phyloP scores from a whole-genome alignment of 2,888 invertebrate species.

The Diaphora mendica region DNA sequence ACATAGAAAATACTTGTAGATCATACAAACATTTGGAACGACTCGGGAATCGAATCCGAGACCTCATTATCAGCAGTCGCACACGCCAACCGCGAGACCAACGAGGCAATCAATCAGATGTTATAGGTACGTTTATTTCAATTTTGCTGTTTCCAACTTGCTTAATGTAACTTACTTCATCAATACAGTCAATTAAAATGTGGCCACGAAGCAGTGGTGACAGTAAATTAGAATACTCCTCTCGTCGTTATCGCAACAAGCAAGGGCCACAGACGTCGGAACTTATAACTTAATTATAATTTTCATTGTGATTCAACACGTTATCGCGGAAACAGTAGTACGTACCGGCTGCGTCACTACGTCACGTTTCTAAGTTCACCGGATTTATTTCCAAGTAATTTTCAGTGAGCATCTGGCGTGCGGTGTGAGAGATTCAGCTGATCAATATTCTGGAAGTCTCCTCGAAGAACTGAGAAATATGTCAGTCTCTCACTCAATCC shows the following conservation, averaged over 20 bases:
- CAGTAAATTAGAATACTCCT: constrained; percentile 39
- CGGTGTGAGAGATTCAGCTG: constrained; percentile 82
- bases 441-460: constrained; percentile 84
- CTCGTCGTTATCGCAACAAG: constrained; percentile 43
- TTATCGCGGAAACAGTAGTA: constrained; percentile 43
- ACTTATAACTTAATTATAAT: constrained; percentile 64
- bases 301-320: constrained; percentile 60
- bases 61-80: too few relatives aligned
- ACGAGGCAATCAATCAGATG: too few relatives aligned
- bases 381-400: constrained; percentile 85
- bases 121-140: neutral
- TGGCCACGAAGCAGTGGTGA: constrained; percentile 22
- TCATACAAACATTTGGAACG: too few relatives aligned
- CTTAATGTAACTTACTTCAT: neutral
- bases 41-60: too few relatives aligned
- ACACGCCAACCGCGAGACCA: too few relatives aligned
- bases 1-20: too few relatives aligned
- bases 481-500: constrained; percentile 81
- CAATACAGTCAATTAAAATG: constrained; percentile 38
- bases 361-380: constrained; percentile 67
- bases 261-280: constrained; percentile 39
- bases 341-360: constrained; percentile 32
- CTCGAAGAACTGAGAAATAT: constrained; percentile 81
- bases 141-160: neutral
- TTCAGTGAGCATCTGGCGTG: constrained; percentile 83